Percentiles rank a stretch among this genome's conserved stretches.
Evolutionary conservation across 2,888 invertebrate species (phyloP).

Genomic region (Gari tellinella): DNA sequence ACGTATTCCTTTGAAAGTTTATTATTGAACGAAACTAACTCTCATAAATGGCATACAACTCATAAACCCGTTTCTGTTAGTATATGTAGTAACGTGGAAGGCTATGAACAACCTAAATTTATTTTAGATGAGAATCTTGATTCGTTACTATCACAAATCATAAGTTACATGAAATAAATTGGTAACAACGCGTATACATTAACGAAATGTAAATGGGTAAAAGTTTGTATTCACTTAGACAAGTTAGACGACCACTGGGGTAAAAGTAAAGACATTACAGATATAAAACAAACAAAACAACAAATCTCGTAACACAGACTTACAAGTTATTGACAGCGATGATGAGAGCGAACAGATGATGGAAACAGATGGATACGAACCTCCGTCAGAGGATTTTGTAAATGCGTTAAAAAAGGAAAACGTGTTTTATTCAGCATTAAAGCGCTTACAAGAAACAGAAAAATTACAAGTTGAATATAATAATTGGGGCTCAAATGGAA

Average conservation of each 20-base stretch:
- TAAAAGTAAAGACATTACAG: background rate
- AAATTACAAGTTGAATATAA: too few species aligned
- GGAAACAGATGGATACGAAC: constrained; percentile 21
- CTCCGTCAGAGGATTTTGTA: constrained; percentile 21
- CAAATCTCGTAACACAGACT: background rate
- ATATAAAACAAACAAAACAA: too few species aligned
- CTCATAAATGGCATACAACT: too few species aligned
- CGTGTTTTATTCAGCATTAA: background rate
- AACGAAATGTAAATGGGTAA: background rate
- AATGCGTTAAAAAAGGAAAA: constrained; percentile 20
- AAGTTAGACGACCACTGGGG: constrained; percentile 14
- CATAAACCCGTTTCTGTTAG: constrained; percentile 13
- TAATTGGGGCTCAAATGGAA: too few species aligned
- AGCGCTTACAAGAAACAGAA: background rate
- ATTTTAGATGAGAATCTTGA: too few species aligned
- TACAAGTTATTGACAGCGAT: constrained; percentile 1
- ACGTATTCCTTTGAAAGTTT: too few species aligned
- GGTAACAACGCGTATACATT: background rate
- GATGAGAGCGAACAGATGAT: constrained; percentile 6
- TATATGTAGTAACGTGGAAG: constrained; percentile 5
- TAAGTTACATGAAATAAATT: too few species aligned
- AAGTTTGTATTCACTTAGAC: constrained; percentile 9
- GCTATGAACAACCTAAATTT: background rate
- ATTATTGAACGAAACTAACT: too few species aligned
- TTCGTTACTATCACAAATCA: too few species aligned